Conservation (phyloP, 2,797 vertebrate species). For the Betta splendens region DNA sequence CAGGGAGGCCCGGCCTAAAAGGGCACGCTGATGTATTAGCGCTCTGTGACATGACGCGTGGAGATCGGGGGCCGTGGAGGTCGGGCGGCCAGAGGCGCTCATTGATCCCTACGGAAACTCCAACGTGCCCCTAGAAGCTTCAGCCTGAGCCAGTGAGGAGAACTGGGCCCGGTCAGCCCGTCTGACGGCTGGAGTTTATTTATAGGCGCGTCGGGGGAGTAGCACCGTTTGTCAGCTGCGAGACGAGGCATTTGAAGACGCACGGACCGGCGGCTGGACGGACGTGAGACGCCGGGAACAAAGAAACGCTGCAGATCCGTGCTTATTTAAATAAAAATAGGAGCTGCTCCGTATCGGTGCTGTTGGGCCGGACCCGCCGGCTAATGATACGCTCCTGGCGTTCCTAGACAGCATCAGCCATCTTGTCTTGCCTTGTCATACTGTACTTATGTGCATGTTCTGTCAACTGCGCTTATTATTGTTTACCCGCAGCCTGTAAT, state of each 20-base stretch:
- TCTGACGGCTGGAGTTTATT: conserved; percentile 79
- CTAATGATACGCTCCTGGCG: conserved; percentile 33
- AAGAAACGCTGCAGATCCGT: conserved; percentile 3
- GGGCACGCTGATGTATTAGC: conserved; percentile 75
- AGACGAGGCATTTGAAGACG: conserved; percentile 82
- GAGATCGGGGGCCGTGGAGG: conserved; percentile 43
- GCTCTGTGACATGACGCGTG: conserved; percentile 71
- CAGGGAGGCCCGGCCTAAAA: no score
- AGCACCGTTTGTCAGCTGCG: conserved; percentile 81
- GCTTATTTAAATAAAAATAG: conserved; percentile 9
- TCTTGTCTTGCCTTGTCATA: conserved; percentile 63
- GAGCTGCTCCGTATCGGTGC: conserved; percentile 25
- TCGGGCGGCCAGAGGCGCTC: conserved; percentile 21
- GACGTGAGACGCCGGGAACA: conserved; percentile 37
- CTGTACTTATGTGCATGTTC: conserved; percentile 47
- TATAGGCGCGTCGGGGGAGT: conserved; percentile 80
- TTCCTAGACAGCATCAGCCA: conserved; percentile 46
- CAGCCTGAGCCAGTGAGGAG: conserved; percentile 20
- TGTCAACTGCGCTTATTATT: conserved; percentile 60
- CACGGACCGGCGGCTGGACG: conserved; percentile 71
- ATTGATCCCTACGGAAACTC: not conserved
- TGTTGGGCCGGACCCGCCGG: conserved; percentile 9
- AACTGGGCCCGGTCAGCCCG: conserved; percentile 34
- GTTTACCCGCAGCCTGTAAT: conserved; percentile 63
- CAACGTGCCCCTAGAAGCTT: no score